Base-by-base conservation (phyloP, 2,888 invertebrate species). In the Rhingia rostrata region DNA sequence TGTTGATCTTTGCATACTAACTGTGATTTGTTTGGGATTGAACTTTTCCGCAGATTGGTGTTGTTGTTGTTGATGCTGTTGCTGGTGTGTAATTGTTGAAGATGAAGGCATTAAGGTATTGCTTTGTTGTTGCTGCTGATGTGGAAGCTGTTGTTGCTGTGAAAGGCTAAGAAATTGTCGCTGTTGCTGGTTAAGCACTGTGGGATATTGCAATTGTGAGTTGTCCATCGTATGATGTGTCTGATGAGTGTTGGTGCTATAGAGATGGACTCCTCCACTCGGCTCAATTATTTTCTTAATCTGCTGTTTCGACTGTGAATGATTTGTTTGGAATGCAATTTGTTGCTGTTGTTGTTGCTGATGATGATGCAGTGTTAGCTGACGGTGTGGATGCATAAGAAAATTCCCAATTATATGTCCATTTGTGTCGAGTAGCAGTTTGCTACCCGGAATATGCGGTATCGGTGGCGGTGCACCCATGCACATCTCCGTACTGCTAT, bases 401-500 rank as follows among this genome's bases (percentile, higher is more conserved):
- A 91, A 89, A 67, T 91, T 90, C 0, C 91, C 90, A 67, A 91
- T 90, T 35, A 91, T 90, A 86, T 90, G 90, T 0, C 90, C 91
- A 87, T 90, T 91, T 0, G 91, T 90, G 86, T 90, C 91, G 4
- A 90, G 89, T 39, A 90, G 86, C 43, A 90, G 88, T 77, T 90
- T 91, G 4, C 91, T 74, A 6, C 88, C 63, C 61, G 88, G 72
- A 37, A 81, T 33, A 14, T 77, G 81, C 41, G 70, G 74, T 51
- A 77, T 37, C 10, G 75, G 61, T n/a, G 85, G 70, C 9, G 75
- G 83, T 86, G 90, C 66, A 73, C 89, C 90, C n/a, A 90, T 83
- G 66, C 88, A 89, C 41, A 90, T 77, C 30, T 91, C 91, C 41
- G 90, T 90, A 86, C 88, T 89, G 74, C 91, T 90, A 72, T 90